phyloP scores from a whole-genome alignment of 2,888 invertebrate species.

The Sisyra nigra region DNA sequence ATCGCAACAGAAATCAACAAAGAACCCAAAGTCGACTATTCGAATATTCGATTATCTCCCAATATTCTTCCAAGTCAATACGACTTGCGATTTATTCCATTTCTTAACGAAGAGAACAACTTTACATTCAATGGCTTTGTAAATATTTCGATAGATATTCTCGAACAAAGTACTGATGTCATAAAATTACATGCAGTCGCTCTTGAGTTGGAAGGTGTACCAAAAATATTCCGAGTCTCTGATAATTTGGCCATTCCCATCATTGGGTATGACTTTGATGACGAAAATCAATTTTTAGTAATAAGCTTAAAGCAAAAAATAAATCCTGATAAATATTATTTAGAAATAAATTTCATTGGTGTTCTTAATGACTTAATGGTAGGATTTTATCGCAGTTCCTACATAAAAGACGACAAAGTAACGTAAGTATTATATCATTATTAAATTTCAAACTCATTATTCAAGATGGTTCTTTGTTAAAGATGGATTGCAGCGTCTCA shows the following conservation, averaged over 20 bases:
- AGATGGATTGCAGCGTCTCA: conserved; percentile 73
- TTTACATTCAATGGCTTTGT: conserved; percentile 1
- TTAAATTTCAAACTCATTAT: neutral
- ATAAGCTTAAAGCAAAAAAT: conserved; percentile 42
- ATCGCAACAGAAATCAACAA: no score
- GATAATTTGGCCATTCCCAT: neutral
- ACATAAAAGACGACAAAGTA: conserved; percentile 47
- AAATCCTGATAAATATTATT: conserved; percentile 41
- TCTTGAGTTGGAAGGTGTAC: neutral
- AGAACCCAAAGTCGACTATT: neutral
- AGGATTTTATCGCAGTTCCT: conserved; percentile 73
- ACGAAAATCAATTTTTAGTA: conserved; percentile 50
- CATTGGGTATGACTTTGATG: conserved; percentile 23
- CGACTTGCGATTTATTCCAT: neutral
- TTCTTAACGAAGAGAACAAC: neutral
- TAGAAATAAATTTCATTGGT: conserved; percentile 55
- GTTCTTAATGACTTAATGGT: conserved; percentile 56
- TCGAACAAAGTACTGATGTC: neutral
- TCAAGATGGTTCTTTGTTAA: conserved; percentile 15
- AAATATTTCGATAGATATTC: conserved; percentile 1
- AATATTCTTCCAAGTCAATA: neutral
- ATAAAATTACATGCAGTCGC: neutral
- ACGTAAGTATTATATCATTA: conserved; percentile 33
- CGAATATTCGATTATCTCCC: neutral
- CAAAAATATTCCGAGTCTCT: conserved; percentile 4